Base-by-base conservation (phyloP, 2,113 vertebrate species). In the Odocoileus virginianus region DNA sequence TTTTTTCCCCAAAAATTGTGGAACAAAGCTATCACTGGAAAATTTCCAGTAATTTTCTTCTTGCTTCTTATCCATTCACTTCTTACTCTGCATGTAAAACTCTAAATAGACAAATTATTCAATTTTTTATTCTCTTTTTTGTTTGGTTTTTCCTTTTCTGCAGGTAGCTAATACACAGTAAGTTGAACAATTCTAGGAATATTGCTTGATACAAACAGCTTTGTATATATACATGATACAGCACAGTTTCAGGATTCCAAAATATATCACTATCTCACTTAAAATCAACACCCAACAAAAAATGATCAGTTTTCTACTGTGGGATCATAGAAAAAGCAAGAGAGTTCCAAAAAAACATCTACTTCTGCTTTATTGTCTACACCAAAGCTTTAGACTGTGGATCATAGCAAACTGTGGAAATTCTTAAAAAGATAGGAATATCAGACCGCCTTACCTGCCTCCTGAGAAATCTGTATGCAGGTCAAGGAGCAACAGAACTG, bases 391-490 rank as follows among this genome's bases (percentile, higher is more conserved):
- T 67, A 10, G 33, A 67, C 33, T 67, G 8, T 64, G 7, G n/a
- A 67, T 36, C 33, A 67, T 17, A 67, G 64, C n/a, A 6, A 71
- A 71, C 64, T 71, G 64, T 36, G 52, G 16, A 71, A 36, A 71
- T 71, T 36, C n/a, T 71, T 71, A 23, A 71, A 71, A 71, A 71
- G 64, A 23, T 23, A 36, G 64, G 64, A 71, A 36, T 36, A 36
- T 71, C n/a, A 71, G 17, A 71, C 36, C 0, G 0, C 19, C n/a
- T 71, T 71, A 23, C 64, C 1, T 71, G 19, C n/a, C 19, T 23
- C 17, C 17, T 71, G 64, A 36, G 64, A 71, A 36, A 36, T 12
- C 64, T 67, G 64, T 36, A 67, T 10, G 8, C n/a, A 67, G 17
- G 17, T 67, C 64, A 71, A 71, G n/a, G 23, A 71, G 64, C n/a